Evolutionary conservation across 2,888 invertebrate genomes (phyloP), one percentile per base, ranked within the genome.

Genomic region (Leistus spinibarbis): DNA sequence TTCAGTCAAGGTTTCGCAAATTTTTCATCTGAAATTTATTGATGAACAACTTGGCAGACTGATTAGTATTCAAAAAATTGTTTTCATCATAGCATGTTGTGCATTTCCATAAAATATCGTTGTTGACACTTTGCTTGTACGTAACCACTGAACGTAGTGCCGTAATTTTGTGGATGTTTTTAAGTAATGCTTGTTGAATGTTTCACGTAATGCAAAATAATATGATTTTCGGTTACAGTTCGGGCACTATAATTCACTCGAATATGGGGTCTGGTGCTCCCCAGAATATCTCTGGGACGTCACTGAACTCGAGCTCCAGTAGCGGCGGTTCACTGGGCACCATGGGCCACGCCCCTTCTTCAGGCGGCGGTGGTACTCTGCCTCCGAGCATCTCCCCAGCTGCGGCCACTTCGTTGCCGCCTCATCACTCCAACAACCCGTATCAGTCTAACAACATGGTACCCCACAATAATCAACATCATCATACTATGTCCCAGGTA

Each of bases 201-300:
- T 40, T 40, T 13, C 40, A 40, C 40, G 40, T 13, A 40, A 40
- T 40, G 40, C 40, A 40, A 40, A 40, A 40, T 40, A 40, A 7
- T 40, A 57, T 57, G 16, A 19, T 20, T 57, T 60, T 60, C 17
- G 19, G 20, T 56, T 68, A n/a, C 56, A 85, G 85, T 60, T 82
- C 83, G 1, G 85, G 85, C n/a, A 83, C 84, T 3, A 85, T 85
- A 60, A 81, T 81, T 53, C 81, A 81, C 69, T 80, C 79, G 67
- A 85, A 83, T 77, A 82, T 83, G 80, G 79, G 82, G 4, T 79
- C 79, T 20, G 16, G 27, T 27, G 64, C 64, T 27, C 64, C 64
- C 22, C 64, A 64, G 27, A 27, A 23, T 64, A 23, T 60, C 20
- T 60, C 60, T 19, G 22, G 60, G 19, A 22, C 60, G 2, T 23